These are phyloP conservation scores for Pelodiscus sinensis DNA, from an alignment of 2,113 vertebrate genomes.

Conservation along the genomic window DNA sequence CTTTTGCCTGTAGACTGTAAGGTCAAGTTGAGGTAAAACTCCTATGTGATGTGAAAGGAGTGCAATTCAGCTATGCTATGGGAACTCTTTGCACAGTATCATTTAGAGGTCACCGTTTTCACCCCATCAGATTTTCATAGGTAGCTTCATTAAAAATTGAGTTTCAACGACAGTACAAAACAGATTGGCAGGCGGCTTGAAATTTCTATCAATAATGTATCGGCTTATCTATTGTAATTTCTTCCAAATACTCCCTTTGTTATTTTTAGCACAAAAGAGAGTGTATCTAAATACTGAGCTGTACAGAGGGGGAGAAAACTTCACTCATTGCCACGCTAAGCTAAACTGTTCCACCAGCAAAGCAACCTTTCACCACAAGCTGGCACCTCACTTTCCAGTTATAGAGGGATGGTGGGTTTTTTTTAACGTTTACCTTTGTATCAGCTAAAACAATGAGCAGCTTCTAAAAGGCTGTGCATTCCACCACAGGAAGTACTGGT, in stretches of 20 bases:
- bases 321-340: conserved; percentile 48
- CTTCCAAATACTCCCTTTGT: conserved; percentile 73
- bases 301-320: conserved; percentile 50
- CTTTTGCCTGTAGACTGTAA: conserved; percentile 47
- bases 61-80: not conserved
- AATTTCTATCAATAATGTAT: conserved; percentile 79
- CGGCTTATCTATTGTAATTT: conserved; percentile 74
- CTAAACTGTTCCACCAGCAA: conserved; percentile 39
- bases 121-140: conserved; percentile 73
- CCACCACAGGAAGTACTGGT: conserved; percentile 9
- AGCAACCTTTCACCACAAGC: conserved; percentile 6
- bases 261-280: conserved; percentile 80
- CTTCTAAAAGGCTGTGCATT: conserved; percentile 48
- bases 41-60: conserved; percentile 33
- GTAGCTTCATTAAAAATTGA: conserved; percentile 80
- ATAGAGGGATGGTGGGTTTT: conserved; percentile 30
- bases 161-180: conserved; percentile 69
- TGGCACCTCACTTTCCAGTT: conserved; percentile 36
- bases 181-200: conserved; percentile 72
- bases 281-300: conserved; percentile 56
- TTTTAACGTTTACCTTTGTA: conserved; percentile 35
- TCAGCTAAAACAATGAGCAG: conserved; percentile 22
- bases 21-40: conserved; percentile 76
- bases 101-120: conserved; percentile 69
- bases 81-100: conserved; percentile 53